A percentile compares a stretch with the other conserved stretches of the same genome.
phyloP scores from a whole-genome alignment of 2,113 vertebrate species.

The Syngnathus scovelli region DNA sequence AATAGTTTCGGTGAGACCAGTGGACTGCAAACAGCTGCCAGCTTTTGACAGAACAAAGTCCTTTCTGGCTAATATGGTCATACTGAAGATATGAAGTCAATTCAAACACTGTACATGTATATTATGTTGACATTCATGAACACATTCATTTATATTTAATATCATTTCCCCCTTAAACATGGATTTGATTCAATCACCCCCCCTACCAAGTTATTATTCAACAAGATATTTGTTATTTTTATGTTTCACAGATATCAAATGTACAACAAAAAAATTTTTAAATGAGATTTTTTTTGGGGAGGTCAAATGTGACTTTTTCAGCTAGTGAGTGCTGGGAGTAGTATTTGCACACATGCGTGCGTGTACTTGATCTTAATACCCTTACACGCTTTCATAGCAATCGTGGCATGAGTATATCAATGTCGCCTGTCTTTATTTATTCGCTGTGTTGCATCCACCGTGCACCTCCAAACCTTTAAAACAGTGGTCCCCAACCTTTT shows the following conservation, averaged over 20 bases:
- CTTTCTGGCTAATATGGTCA: background rate
- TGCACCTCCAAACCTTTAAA: conserved; percentile 34
- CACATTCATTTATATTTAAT: no score
- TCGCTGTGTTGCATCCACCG: background rate
- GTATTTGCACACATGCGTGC: conserved; percentile 7
- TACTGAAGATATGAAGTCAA: background rate
- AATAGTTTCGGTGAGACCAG: background rate
- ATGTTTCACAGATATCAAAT: background rate
- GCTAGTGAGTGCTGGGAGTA: conserved; percentile 10
- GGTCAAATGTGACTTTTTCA: conserved; percentile 5
- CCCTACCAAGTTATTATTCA: background rate
- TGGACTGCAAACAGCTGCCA: background rate
- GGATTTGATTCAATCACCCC: no score
- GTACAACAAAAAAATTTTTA: background rate
- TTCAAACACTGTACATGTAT: background rate
- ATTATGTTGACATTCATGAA: background rate
- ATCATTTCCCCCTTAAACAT: no score
- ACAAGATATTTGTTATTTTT: background rate
- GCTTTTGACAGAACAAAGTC: background rate
- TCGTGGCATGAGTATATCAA: conserved; percentile 41
- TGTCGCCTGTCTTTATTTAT: conserved; percentile 34
- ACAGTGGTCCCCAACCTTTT: background rate
- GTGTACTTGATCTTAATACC: conserved; percentile 34
- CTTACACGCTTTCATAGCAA: conserved; percentile 55
- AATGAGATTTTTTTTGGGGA: background rate